A percentile compares a stretch with the other conserved stretches of the same genome.
These are phyloP conservation scores for Tympanuchus pallidicinctus DNA, from an alignment of 2,113 vertebrate genomes.

Conservation along the genomic window DNA sequence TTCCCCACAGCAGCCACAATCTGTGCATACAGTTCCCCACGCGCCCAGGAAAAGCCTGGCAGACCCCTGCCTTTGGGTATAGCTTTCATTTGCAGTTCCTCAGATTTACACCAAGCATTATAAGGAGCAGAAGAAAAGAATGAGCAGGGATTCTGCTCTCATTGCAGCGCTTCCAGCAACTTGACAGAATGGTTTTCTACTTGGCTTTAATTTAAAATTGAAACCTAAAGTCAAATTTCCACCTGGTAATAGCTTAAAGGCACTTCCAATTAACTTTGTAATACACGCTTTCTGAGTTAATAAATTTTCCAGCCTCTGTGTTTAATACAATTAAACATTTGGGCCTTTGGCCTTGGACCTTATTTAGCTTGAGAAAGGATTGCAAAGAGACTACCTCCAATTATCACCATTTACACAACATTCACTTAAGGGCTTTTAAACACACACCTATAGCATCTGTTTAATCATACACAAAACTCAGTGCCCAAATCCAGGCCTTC, in stretches of 20 bases:
- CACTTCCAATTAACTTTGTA: slow-evolving; percentile 66
- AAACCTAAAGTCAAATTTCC: slow-evolving; percentile 70
- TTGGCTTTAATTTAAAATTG: slow-evolving; percentile 62
- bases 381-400: slow-evolving; percentile 33
- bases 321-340: slow-evolving; percentile 69
- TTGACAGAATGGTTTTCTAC: slow-evolving; percentile 24
- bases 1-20: neutral
- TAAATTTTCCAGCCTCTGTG: slow-evolving; percentile 64
- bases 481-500: neutral
- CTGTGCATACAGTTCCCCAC: neutral
- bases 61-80: neutral
- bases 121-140: neutral
- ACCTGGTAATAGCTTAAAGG: slow-evolving; percentile 71
- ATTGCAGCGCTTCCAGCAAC: neutral
- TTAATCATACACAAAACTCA: slow-evolving; percentile 23
- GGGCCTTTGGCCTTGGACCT: slow-evolving; percentile 70
- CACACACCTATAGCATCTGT: neutral
- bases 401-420: slow-evolving; percentile 64
- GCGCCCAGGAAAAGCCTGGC: neutral
- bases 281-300: slow-evolving; percentile 66
- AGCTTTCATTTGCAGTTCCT: neutral
- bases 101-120: neutral
- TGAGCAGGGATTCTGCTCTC: neutral
- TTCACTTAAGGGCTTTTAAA: slow-evolving; percentile 54
- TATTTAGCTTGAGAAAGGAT: slow-evolving; percentile 51